Evolutionary conservation across 2,888 invertebrate species (phyloP).

Genomic region (Rhagonycha fulva): DNA sequence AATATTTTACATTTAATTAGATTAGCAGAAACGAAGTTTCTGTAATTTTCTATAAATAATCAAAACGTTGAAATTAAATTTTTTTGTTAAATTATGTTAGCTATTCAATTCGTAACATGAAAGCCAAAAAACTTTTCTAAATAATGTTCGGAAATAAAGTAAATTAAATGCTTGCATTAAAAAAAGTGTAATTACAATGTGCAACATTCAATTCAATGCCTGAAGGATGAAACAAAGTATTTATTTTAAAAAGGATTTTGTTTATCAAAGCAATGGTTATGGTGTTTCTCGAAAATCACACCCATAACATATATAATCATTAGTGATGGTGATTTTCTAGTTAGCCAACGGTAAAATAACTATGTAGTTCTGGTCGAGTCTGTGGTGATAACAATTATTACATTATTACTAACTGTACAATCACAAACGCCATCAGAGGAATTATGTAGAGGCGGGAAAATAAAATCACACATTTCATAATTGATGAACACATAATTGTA

Average conservation of each 20-base stretch:
- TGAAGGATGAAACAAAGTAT: neutral
- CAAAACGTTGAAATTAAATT: neutral
- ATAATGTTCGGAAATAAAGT: too few relatives aligned
- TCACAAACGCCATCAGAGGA: neutral
- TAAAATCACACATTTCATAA: neutral
- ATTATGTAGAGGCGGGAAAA: neutral
- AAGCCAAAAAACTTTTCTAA: too few relatives aligned
- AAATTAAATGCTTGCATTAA: too few relatives aligned
- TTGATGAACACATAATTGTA: neutral
- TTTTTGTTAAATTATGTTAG: neutral
- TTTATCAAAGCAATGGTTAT: neutral
- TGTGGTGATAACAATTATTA: neutral
- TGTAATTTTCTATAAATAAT: neutral
- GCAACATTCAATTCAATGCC: neutral
- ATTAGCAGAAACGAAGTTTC: neutral
- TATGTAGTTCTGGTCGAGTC: neutral
- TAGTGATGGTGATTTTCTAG: neutral
- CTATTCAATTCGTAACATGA: neutral
- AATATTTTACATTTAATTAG: neutral
- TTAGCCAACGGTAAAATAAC: neutral
- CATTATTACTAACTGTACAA: neutral
- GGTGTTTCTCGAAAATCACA: neutral
- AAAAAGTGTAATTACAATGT: too few relatives aligned
- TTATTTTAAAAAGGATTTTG: neutral
- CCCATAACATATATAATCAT: neutral